Conservation (phyloP, 2,113 vertebrate genomes). For the Peucedramus taeniatus region DNA sequence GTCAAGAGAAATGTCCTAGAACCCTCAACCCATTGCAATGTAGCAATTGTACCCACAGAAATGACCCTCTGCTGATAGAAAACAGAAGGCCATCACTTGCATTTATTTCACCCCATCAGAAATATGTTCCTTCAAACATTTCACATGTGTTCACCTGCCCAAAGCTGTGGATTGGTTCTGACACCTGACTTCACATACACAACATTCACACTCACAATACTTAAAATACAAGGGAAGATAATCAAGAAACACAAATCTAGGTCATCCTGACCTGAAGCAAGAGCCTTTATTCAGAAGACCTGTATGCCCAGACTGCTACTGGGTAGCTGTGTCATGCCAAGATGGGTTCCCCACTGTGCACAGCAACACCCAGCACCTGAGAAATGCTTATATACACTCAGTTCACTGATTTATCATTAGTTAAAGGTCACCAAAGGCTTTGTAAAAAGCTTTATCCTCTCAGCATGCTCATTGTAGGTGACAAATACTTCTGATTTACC, state of each 20-base stretch:
- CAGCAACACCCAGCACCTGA: background rate
- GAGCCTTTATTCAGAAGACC: background rate
- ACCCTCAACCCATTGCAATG: background rate
- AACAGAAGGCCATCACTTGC: background rate
- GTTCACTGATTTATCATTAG: constrained; percentile 31
- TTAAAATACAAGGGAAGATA: background rate
- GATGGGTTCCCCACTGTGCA: background rate
- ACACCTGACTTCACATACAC: background rate
- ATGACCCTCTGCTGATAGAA: background rate
- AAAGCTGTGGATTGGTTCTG: background rate
- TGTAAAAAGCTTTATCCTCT: constrained; percentile 20
- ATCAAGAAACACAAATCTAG: background rate
- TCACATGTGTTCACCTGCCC: background rate
- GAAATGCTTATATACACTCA: background rate
- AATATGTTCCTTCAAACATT: background rate
- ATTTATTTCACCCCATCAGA: background rate
- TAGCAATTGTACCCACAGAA: background rate
- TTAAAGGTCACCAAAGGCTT: constrained; percentile 42
- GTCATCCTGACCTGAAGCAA: background rate
- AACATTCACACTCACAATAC: background rate
- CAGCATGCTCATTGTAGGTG: constrained; percentile 8
- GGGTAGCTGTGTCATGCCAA: background rate
- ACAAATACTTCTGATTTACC: constrained; percentile 23
- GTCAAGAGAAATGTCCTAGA: background rate
- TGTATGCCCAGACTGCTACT: background rate